Conservation (phyloP, 2,113 vertebrate genomes). For the Gallinago paraguaiae region DNA sequence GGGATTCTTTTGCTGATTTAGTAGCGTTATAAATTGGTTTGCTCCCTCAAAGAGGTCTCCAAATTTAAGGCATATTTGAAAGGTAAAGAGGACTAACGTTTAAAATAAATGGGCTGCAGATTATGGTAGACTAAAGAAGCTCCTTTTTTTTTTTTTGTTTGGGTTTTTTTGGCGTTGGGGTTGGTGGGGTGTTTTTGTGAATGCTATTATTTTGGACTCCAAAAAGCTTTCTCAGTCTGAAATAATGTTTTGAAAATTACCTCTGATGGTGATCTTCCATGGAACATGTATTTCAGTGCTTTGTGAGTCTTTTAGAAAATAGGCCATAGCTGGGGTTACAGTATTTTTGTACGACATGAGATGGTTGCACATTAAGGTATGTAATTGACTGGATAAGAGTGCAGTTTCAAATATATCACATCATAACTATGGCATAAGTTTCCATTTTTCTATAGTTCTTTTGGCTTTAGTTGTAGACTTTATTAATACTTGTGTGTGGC, state of each 20-base stretch:
- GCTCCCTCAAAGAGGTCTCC: not conserved
- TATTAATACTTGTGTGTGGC: not conserved
- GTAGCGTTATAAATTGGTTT: conserved; percentile 5
- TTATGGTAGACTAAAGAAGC: not conserved
- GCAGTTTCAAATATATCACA: not conserved
- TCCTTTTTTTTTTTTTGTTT: no score
- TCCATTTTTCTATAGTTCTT: not conserved
- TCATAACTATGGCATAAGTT: not conserved
- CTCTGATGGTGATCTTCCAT: not conserved
- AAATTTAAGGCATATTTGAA: not conserved
- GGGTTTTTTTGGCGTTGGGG: not conserved
- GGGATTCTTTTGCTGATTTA: conserved; percentile 61
- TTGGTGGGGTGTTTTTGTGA: not conserved
- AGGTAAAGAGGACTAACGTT: not conserved
- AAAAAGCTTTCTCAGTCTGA: not conserved
- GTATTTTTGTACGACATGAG: not conserved
- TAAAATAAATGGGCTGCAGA: not conserved
- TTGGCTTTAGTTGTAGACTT: not conserved
- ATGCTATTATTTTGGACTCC: not conserved
- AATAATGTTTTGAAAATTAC: not conserved
- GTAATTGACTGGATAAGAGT: not conserved
- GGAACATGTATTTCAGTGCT: not conserved
- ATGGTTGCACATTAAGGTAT: not conserved
- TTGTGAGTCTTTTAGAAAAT: not conserved
- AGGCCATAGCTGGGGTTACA: not conserved